Percentiles rank a stretch among this genome's conserved stretches.
phyloP scores from a whole-genome alignment of 2,113 vertebrate genomes.

The Podilymbus podiceps region DNA sequence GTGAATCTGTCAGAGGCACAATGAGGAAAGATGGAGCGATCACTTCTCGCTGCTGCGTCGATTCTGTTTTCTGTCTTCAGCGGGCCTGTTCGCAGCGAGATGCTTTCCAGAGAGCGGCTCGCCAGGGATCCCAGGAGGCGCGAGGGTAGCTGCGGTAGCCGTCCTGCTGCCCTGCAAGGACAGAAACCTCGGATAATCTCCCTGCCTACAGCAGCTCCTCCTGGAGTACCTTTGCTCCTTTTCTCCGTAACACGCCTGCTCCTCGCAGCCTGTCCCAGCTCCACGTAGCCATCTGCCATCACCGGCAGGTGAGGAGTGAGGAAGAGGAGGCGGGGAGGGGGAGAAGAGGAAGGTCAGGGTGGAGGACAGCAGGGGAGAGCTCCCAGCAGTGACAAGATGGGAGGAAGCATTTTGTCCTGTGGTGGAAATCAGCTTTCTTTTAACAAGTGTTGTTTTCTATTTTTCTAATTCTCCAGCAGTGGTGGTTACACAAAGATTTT shows the following conservation, averaged over 20 bases:
- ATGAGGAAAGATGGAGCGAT: conserved; percentile 10
- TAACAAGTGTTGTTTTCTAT: neutral
- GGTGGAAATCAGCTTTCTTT: neutral
- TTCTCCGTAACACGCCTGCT: neutral
- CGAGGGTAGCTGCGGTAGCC: rapidly evolving
- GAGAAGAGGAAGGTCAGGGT: neutral
- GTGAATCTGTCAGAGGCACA: neutral
- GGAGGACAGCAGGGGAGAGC: neutral
- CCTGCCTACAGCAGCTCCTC: neutral
- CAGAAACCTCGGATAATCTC: neutral
- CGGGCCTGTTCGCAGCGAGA: neutral
- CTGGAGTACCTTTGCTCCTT: neutral
- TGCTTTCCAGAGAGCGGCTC: neutral
- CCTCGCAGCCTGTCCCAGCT: neutral
- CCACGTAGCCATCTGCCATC: neutral
- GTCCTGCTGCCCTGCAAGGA: neutral
- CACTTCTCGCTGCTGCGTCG: neutral
- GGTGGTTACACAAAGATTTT: neutral
- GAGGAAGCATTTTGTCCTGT: neutral
- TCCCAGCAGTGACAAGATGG: neutral
- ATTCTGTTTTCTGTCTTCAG: neutral
- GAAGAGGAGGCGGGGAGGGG: neutral
- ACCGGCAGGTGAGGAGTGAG: neutral
- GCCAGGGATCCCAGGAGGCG: rapidly evolving
- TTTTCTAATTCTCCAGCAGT: neutral